These are phyloP conservation scores for Dipodomys ordii DNA, from an alignment of 2,113 vertebrate genomes.

Conservation along the genomic window DNA sequence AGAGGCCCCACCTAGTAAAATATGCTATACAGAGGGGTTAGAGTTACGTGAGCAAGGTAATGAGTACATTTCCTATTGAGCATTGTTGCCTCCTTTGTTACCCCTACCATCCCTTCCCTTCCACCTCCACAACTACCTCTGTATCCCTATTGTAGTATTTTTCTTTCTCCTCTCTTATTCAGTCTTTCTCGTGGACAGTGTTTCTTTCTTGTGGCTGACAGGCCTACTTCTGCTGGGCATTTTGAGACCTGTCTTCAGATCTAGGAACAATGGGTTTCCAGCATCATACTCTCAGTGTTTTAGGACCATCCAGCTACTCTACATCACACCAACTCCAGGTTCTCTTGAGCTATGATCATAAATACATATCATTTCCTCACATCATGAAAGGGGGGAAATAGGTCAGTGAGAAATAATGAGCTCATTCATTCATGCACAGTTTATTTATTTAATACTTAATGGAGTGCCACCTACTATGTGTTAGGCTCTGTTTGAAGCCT, in stretches of 20 bases:
- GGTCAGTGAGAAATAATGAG: background rate
- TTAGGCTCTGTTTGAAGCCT: background rate
- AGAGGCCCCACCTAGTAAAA: too few species aligned
- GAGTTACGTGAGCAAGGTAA: too few species aligned
- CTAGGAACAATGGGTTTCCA: background rate
- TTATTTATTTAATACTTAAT: background rate
- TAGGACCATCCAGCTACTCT: accelerated
- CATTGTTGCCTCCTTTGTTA: too few species aligned
- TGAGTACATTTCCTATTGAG: too few species aligned
- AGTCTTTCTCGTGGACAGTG: accelerated
- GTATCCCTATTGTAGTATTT: background rate
- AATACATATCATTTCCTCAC: background rate
- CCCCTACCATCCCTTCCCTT: background rate
- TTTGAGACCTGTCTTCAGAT: background rate
- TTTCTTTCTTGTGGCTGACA: background rate
- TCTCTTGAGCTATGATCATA: background rate
- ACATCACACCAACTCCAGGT: background rate
- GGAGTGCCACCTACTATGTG: background rate
- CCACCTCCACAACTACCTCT: background rate
- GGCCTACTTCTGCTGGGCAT: accelerated
- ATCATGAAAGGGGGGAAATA: background rate
- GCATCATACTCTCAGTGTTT: background rate
- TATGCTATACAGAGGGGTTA: too few species aligned
- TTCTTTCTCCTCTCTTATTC: background rate
- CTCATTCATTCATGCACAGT: background rate